Conservation (phyloP, 2,888 invertebrate genomes). For the Aromia moschata region DNA sequence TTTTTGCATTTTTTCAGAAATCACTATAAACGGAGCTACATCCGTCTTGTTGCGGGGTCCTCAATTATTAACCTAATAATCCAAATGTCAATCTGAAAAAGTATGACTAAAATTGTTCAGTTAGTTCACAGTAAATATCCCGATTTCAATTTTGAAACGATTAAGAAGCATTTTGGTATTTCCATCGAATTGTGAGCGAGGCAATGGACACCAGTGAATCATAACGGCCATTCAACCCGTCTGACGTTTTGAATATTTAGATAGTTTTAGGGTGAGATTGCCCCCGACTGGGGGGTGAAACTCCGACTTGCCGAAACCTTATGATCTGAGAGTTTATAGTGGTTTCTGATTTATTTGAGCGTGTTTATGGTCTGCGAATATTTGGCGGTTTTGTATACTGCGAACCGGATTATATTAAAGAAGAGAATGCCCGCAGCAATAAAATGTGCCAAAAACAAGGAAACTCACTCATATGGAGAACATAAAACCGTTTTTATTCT, state of each 20-base stretch:
- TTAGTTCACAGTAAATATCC: too few species aligned
- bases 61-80: too few species aligned
- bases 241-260: constrained; percentile 38
- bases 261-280: constrained; percentile 33
- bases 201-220: constrained; percentile 17
- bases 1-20: too few species aligned
- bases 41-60: too few species aligned
- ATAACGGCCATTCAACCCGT: constrained; percentile 33
- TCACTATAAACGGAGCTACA: too few species aligned
- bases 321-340: constrained; percentile 46
- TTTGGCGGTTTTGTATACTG: constrained; percentile 40
- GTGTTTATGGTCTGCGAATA: constrained; percentile 45
- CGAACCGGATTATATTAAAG: constrained; percentile 33
- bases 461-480: constrained; percentile 17
- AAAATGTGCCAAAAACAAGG: constrained; percentile 24
- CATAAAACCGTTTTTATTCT: constrained; percentile 14
- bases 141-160: too few species aligned
- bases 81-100: too few species aligned
- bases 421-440: constrained; percentile 20
- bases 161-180: too few species aligned
- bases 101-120: too few species aligned
- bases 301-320: constrained; percentile 37
- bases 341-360: constrained; percentile 44
- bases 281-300: constrained; percentile 23
- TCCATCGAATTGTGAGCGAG: too few species aligned